A percentile compares a stretch with the other conserved stretches of the same genome.
Evolutionary conservation across 2,797 vertebrate species (phyloP).

Genomic region (Pachyuromys duprasi): DNA sequence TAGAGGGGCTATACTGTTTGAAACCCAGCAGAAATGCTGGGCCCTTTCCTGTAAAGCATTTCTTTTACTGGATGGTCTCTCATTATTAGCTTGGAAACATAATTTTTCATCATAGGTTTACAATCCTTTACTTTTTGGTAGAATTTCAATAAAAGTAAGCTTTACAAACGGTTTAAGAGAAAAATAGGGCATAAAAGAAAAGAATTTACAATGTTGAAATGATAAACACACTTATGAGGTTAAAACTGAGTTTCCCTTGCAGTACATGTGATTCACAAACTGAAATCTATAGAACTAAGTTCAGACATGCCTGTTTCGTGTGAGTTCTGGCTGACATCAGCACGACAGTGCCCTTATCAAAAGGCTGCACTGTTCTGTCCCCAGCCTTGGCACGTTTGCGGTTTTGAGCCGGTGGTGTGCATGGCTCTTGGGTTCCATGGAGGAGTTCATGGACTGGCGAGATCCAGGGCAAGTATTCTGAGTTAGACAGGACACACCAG

Average conservation of each 20-base stretch:
- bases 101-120: conserved; percentile 43
- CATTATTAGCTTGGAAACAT: conserved; percentile 47
- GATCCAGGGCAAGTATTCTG: neutral
- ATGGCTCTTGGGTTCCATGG: neutral
- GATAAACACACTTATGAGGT: neutral
- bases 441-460: neutral
- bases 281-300: neutral
- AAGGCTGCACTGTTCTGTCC: neutral
- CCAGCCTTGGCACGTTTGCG: neutral
- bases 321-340: neutral
- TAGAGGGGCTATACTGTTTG: conserved; percentile 53
- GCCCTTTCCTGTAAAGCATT: conserved; percentile 35
- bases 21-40: conserved; percentile 42
- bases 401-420: neutral
- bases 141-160: conserved; percentile 49
- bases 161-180: neutral
- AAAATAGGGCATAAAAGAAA: conserved; percentile 17
- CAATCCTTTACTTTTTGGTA: neutral
- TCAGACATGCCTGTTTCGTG: neutral
- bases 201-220: neutral
- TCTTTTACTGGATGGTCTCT: conserved; percentile 42
- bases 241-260: neutral
- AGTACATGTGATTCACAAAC: neutral
- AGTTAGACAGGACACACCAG: neutral
- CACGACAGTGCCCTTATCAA: neutral